Conservation (phyloP, 2,113 vertebrate genomes). For the Colinus virginianus region DNA sequence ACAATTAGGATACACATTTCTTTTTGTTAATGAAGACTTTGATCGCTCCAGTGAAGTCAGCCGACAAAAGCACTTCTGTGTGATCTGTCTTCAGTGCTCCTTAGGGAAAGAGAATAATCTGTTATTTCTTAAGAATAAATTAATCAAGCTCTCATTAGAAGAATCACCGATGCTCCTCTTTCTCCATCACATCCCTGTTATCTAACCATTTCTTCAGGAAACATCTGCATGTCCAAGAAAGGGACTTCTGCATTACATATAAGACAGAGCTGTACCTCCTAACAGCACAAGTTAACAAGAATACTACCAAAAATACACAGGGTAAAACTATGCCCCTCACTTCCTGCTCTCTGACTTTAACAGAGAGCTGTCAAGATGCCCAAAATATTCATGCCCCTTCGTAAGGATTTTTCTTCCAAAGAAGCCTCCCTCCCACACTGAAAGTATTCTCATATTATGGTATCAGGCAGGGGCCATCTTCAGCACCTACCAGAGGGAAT, state of each 20-base stretch:
- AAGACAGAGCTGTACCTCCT: background rate
- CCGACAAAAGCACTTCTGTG: slow-evolving; percentile 95
- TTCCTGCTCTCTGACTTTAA: background rate
- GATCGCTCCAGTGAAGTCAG: slow-evolving; percentile 98
- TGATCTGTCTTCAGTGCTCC: slow-evolving; percentile 93
- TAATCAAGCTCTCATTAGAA: background rate
- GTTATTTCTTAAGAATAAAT: slow-evolving; percentile 18
- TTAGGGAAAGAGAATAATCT: slow-evolving; percentile 61
- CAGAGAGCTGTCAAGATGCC: background rate
- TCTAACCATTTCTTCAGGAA: background rate
- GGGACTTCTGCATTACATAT: background rate
- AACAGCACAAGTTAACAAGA: background rate
- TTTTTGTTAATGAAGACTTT: slow-evolving; percentile 99
- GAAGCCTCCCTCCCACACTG: rapidly evolving
- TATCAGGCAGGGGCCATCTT: background rate
- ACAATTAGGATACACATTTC: slow-evolving; percentile 83
- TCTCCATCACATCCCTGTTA: background rate
- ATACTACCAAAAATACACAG: background rate
- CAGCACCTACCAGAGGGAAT: slow-evolving; percentile 88
- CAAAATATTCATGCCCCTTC: background rate
- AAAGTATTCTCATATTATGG: background rate
- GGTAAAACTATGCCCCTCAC: background rate
- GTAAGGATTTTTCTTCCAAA: background rate
- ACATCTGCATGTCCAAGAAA: background rate
- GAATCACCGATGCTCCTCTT: background rate